Conservation (phyloP, 1,140 invertebrate species). For the Notospermus geniculatus region DNA sequence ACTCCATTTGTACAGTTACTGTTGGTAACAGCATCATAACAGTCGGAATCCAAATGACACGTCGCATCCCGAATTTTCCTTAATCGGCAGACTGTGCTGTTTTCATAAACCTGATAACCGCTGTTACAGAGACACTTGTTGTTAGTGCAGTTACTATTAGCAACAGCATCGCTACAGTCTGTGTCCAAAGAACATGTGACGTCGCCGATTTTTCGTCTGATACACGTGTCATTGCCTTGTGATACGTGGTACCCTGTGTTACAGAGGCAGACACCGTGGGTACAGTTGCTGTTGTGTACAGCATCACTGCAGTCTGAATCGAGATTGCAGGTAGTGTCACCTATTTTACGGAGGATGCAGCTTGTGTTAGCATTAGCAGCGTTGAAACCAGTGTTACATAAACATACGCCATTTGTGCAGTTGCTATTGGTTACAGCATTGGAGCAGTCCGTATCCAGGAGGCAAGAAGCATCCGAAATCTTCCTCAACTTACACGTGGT, state of each 20-base stretch:
- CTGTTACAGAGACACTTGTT: slow-evolving; percentile 24
- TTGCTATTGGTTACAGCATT: slow-evolving; percentile 19
- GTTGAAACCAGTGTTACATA: slow-evolving; percentile 25
- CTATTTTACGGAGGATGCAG: slow-evolving; percentile 24
- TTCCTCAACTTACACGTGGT: slow-evolving; percentile 16
- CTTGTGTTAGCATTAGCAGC: slow-evolving; percentile 8
- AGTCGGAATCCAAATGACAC: slow-evolving; percentile 24
- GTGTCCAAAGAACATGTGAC: slow-evolving; percentile 16
- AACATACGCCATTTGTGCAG: slow-evolving; percentile 23
- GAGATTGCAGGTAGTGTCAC: slow-evolving; percentile 21
- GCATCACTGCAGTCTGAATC: slow-evolving; percentile 25
- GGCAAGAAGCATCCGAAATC: slow-evolving; percentile 15
- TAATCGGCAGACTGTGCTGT: slow-evolving; percentile 17
- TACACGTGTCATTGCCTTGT: slow-evolving; percentile 19
- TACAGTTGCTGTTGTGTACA: slow-evolving; percentile 25
- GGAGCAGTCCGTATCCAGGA: slow-evolving; percentile 20
- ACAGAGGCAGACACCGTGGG: slow-evolving; percentile 21
- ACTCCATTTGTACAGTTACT: slow-evolving; percentile 23
- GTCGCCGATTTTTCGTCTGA: slow-evolving; percentile 26
- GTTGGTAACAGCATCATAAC: slow-evolving; percentile 23
- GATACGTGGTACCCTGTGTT: slow-evolving; percentile 21
- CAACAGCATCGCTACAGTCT: slow-evolving; percentile 27
- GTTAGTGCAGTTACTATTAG: slow-evolving; percentile 22
- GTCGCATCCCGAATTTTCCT: slow-evolving; percentile 24
- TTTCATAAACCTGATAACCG: slow-evolving; percentile 21